Evolutionary conservation across 2,888 invertebrate genomes (phyloP).

Genomic region (Sisyra nigra): DNA sequence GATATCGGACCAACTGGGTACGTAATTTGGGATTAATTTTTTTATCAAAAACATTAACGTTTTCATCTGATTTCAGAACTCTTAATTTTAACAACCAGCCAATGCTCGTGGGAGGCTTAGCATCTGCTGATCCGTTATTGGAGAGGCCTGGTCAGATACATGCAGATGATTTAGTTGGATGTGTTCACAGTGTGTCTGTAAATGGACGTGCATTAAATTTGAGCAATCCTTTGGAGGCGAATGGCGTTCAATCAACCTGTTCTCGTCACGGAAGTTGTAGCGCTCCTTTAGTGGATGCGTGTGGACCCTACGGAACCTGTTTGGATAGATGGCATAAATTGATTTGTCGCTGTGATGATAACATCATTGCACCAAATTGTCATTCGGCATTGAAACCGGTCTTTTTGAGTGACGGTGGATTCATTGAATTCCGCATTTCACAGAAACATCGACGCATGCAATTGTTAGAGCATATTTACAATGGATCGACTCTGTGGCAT

Average conservation of each 20-base stretch:
- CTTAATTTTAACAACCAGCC: conserved; percentile 83
- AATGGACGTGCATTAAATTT: conserved; percentile 74
- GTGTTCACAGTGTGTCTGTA: conserved; percentile 77
- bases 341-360: conserved; percentile 52
- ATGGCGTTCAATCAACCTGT: conserved; percentile 61
- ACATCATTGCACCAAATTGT: conserved; percentile 65
- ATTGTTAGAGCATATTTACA: conserved; percentile 61
- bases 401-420: conserved; percentile 61
- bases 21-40: conserved; percentile 21
- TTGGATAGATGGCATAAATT: conserved; percentile 71
- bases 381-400: conserved; percentile 60
- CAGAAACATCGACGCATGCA: conserved; percentile 80
- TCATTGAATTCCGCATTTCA: conserved; percentile 60
- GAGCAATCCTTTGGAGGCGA: conserved; percentile 55
- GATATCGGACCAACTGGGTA: conserved; percentile 81
- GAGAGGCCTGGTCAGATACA: conserved; percentile 82
- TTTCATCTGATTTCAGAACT: conserved; percentile 43
- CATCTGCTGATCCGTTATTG: conserved; percentile 69
- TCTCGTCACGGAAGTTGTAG: conserved; percentile 50
- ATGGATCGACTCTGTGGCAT: conserved; percentile 54
- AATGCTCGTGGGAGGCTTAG: conserved; percentile 70
- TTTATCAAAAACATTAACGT: background rate
- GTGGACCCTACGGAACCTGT: conserved; percentile 52
- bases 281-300: conserved; percentile 33
- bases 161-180: conserved; percentile 87